phyloP scores from a whole-genome alignment of 2,113 vertebrate genomes.

The Micromys minutus region DNA sequence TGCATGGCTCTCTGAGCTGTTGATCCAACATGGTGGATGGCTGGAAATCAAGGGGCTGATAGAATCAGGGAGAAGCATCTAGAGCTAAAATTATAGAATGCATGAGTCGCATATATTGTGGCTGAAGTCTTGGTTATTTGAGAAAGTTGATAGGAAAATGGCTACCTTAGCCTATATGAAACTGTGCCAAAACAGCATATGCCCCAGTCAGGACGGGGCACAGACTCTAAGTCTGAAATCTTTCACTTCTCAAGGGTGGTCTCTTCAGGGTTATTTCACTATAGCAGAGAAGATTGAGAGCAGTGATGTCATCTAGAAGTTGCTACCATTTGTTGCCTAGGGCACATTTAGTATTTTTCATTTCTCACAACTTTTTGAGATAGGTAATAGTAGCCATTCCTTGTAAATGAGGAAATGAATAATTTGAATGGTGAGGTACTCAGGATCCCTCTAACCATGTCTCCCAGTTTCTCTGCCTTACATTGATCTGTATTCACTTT shows the following conservation, averaged over 20 bases:
- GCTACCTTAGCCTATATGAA: rapidly evolving
- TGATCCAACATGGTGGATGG: not conserved
- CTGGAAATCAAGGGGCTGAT: too few relatives aligned
- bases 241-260: not conserved
- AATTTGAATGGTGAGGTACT: not conserved
- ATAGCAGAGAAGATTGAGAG: not conserved
- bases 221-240: not conserved
- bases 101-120: not conserved
- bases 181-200: not conserved
- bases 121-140: not conserved
- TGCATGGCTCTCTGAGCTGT: not conserved
- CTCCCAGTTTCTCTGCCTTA: not conserved
- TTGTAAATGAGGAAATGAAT: not conserved
- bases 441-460: not conserved
- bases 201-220: not conserved
- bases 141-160: not conserved
- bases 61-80: not conserved
- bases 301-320: not conserved
- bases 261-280: not conserved
- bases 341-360: not conserved
- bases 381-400: not conserved
- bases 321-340: not conserved
- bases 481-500: not conserved
- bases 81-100: not conserved
- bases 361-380: not conserved